Base-by-base conservation (phyloP, 2,888 invertebrate genomes). In the Pyrrhosoma nymphula region DNA sequence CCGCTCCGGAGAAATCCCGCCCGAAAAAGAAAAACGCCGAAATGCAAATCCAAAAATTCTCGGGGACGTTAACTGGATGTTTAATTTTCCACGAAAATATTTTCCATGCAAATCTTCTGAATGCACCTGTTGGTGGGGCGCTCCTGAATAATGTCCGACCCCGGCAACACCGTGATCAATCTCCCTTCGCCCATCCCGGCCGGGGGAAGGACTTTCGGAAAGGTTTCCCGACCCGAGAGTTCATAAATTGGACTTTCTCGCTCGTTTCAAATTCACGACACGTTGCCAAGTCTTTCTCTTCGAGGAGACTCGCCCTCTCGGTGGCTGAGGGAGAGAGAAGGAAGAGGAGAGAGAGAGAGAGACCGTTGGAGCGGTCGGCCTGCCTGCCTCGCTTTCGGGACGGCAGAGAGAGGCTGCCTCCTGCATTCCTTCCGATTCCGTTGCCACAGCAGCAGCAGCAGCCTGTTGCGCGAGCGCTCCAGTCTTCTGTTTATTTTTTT, bases 211-310 rank as follows among this genome's bases (percentile, higher is more conserved):
- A 82, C 12, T 56, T 69, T 47, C 69, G 69, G 60, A 20, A 93
- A 75, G 93, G 69, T 93, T 93, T 93, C 93, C 93, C 69, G 69
- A 93, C 93, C 93, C 93, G 47, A 93, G 91, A 82, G 82, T 82
- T 93, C 69, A 93, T 93, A 93, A 93, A 93, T 93, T 93, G 93
- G 93, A 39, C 93, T 69, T 93, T 93, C 93, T 69, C 93, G 69
- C 69, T 93, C 93, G 93, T 93, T 93, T 93, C 69, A 93, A 93
- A 93, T 93, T 93, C 93, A 93, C 63, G 69, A 69, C 93, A 69
- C 93, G 93, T 93, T 93, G 93, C 93, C 93, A 93, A 93, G 93
- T 93, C 93, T 93, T 93, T 60, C 47, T 47, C 47, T 82, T 82
- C 82, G 82, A 69, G 69, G 3, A 16, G 60, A 12, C 47, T 47